phyloP scores from a whole-genome alignment of 2,797 vertebrate genomes.

The Melanotaenia trifasciata region DNA sequence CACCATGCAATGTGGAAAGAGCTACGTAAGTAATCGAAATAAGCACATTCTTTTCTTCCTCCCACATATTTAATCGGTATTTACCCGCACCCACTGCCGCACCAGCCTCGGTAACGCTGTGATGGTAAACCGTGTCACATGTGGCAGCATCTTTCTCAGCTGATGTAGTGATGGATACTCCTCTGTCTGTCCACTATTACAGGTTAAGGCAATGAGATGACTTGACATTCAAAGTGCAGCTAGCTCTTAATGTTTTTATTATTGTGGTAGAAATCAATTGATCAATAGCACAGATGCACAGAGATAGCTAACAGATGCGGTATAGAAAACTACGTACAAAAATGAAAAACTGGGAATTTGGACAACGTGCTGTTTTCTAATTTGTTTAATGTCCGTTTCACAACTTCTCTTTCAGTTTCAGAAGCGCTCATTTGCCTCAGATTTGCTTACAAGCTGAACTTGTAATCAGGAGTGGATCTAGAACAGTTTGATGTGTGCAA shows the following conservation, averaged over 20 bases:
- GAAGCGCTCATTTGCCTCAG: too few relatives aligned
- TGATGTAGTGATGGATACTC: constrained; percentile 8
- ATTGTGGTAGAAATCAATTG: neutral
- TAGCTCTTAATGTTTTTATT: neutral
- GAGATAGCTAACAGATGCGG: too few relatives aligned
- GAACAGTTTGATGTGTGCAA: too few relatives aligned
- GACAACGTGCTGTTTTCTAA: too few relatives aligned
- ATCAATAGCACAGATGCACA: too few relatives aligned
- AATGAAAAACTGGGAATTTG: neutral
- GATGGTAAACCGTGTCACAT: constrained; percentile 20
- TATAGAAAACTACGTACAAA: too few relatives aligned
- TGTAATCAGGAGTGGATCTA: neutral
- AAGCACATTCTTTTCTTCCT: neutral
- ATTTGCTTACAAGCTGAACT: neutral
- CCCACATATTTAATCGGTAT: too few relatives aligned
- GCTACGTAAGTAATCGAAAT: constrained; percentile 88
- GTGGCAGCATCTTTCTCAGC: constrained; percentile 22
- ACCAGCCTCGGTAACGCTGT: neutral
- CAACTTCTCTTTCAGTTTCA: too few relatives aligned
- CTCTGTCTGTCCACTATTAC: constrained; percentile 1
- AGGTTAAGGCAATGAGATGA: neutral
- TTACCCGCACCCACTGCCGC: neutral
- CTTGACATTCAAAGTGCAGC: neutral
- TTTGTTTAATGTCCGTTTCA: too few relatives aligned
- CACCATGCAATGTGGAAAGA: constrained; percentile 99